Percentiles rank a stretch among this genome's conserved stretches.
phyloP scores from a whole-genome alignment of 2,888 invertebrate genomes.

The Gasteruption jaculator region DNA sequence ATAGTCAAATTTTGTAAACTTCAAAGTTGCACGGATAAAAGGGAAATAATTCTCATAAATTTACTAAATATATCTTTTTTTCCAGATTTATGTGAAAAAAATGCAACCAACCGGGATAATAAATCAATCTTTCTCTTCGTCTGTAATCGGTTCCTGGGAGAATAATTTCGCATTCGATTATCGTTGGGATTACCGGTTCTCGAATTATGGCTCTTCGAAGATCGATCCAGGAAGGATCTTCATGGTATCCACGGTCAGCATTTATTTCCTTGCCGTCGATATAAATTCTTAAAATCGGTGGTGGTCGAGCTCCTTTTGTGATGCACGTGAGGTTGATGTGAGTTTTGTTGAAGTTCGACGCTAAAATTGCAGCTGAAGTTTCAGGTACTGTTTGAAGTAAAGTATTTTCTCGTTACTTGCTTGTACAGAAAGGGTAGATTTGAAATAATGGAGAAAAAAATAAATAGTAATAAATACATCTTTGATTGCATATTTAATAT shows the following conservation, averaged over 20 bases:
- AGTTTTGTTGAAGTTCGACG: slow-evolving; percentile 27
- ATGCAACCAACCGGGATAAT: slow-evolving; percentile 27
- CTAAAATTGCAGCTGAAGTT: slow-evolving; percentile 23
- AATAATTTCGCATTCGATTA: slow-evolving; percentile 33
- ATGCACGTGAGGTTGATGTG: slow-evolving; percentile 53
- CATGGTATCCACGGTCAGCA: slow-evolving; percentile 9
- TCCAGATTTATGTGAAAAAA: slow-evolving; percentile 8
- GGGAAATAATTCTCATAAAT: too few relatives aligned
- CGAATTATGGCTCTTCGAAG: too few relatives aligned
- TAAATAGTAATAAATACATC: too few relatives aligned
- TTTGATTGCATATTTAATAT: too few relatives aligned
- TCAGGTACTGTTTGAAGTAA: slow-evolving; percentile 27
- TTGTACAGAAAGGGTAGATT: too few relatives aligned
- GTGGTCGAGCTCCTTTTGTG: slow-evolving; percentile 50
- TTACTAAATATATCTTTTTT: too few relatives aligned
- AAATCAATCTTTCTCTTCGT: slow-evolving; percentile 29
- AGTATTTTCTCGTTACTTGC: too few relatives aligned
- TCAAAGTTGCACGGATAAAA: too few relatives aligned
- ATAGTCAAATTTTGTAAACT: too few relatives aligned
- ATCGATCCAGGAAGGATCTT: slow-evolving; percentile 10
- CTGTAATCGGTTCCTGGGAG: slow-evolving; percentile 34
- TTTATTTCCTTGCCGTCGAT: slow-evolving; percentile 23
- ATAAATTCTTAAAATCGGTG: slow-evolving; percentile 37
- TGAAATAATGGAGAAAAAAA: too few relatives aligned
- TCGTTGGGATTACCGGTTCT: slow-evolving; percentile 22